Conservation (phyloP, 2,888 invertebrate genomes). For the Pseudeuparius sepicola region DNA sequence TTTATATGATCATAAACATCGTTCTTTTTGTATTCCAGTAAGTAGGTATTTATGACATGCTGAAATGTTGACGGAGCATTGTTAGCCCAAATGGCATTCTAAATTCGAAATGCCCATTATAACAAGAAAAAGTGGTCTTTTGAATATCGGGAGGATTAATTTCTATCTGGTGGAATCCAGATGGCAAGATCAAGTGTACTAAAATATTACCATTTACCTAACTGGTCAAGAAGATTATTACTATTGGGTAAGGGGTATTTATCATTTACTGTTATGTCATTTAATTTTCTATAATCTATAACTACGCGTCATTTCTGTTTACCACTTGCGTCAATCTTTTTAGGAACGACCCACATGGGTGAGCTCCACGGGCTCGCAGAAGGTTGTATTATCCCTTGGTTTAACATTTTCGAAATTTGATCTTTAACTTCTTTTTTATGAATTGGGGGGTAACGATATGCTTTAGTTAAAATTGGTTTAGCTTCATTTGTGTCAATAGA, state of each 20-base stretch:
- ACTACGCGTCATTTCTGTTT: constrained; percentile 13
- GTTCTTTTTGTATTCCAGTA: too few species aligned
- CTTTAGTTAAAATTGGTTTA: constrained; percentile 11
- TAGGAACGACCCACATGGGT: constrained; percentile 12
- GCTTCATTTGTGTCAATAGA: too few species aligned
- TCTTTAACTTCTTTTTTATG: constrained; percentile 11
- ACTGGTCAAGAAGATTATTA: constrained; percentile 2
- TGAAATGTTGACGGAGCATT: too few species aligned
- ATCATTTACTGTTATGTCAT: constrained; percentile 1
- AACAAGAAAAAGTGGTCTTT: too few species aligned
- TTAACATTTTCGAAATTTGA: constrained; percentile 15
- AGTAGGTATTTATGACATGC: too few species aligned
- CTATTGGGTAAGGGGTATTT: constrained; percentile 10
- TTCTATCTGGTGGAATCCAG: constrained; percentile 9
- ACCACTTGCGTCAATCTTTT: constrained; percentile 10
- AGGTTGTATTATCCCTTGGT: constrained; percentile 13
- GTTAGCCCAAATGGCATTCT: too few species aligned
- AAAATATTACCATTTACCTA: constrained; percentile 4
- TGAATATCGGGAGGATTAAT: too few species aligned
- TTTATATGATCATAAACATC: too few species aligned
- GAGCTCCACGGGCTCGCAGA: constrained; percentile 9
- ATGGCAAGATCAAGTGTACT: constrained; percentile 3
- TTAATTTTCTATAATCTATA: constrained; percentile 12
- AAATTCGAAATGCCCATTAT: too few species aligned
- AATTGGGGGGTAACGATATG: constrained; percentile 7